A percentile compares a stretch with the other conserved stretches of the same genome.
Conservation (phyloP, 2,797 vertebrate species). For the Poecilia wingei region DNA sequence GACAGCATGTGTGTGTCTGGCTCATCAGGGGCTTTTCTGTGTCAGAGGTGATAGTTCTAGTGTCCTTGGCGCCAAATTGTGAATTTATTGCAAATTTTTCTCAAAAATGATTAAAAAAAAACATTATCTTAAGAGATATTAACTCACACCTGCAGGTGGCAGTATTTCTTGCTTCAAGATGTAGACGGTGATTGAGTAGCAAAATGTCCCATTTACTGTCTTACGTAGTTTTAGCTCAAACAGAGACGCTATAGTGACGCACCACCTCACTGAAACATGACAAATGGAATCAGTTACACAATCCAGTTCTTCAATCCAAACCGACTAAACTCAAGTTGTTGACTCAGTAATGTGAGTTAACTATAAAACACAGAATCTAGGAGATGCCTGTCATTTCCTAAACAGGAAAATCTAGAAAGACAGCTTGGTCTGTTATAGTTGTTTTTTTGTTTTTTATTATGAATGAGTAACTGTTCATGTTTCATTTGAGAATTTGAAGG, state of each 20-base stretch:
- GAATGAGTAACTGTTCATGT: neutral
- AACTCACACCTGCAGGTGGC: neutral
- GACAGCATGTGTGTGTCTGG: constrained; percentile 20
- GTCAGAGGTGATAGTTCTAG: constrained; percentile 54
- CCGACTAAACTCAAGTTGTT: constrained; percentile 1
- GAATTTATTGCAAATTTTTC: no score
- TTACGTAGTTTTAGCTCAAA: constrained; percentile 19
- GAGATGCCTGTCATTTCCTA: constrained; percentile 9
- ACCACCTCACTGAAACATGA: constrained; percentile 16
- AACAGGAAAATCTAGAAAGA: neutral
- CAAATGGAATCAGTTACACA: neutral
- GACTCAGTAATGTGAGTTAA: constrained; percentile 2
- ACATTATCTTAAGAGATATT: no score
- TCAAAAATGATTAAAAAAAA: no score
- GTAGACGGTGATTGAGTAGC: no score
- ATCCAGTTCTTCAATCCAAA: constrained; percentile 4
- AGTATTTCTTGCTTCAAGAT: neutral
- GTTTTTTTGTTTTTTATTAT: neutral
- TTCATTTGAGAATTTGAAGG: constrained; percentile 31
- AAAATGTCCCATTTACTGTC: no score
- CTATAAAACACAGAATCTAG: constrained; percentile 11
- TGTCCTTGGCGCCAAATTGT: constrained; percentile 15
- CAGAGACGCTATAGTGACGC: constrained; percentile 25
- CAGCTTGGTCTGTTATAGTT: neutral
- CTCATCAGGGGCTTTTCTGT: constrained; percentile 34